Evolutionary conservation across 1,140 invertebrate genomes (phyloP).

Genomic region (Anastrepha obliqua): DNA sequence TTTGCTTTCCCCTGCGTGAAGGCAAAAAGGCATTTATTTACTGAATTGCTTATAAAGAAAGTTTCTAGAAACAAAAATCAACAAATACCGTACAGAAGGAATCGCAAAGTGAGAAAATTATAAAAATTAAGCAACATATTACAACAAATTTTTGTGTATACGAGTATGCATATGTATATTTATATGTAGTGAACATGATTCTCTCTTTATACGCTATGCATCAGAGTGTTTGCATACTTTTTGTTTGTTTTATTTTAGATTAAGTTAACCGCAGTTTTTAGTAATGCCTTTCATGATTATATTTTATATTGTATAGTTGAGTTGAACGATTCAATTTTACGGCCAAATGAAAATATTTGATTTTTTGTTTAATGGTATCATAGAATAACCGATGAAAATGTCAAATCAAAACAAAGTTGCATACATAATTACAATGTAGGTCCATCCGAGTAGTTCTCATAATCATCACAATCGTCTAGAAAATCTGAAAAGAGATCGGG

Average conservation of each 20-base stretch:
- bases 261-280: constrained; percentile 25
- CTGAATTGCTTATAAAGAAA: neutral
- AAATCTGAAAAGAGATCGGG: constrained; percentile 68
- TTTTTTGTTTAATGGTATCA: constrained; percentile 2
- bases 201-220: constrained; percentile 29
- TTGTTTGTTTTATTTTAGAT: constrained; percentile 9
- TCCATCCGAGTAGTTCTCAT: constrained; percentile 55
- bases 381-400: neutral
- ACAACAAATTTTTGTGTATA: neutral
- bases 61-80: neutral
- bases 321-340: constrained; percentile 30
- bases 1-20: neutral
- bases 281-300: constrained; percentile 8
- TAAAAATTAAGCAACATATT: constrained; percentile 15
- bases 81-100: neutral
- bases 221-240: neutral
- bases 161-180: neutral
- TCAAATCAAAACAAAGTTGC: constrained; percentile 8
- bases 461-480: constrained; percentile 56
- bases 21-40: neutral
- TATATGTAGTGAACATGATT: constrained; percentile 34
- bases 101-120: neutral
- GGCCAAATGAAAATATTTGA: constrained; percentile 12
- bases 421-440: constrained; percentile 59
- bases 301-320: constrained; percentile 33